These are phyloP conservation scores for Halyomorpha halys DNA, from an alignment of 1,140 invertebrate species.

Conservation along the genomic window DNA sequence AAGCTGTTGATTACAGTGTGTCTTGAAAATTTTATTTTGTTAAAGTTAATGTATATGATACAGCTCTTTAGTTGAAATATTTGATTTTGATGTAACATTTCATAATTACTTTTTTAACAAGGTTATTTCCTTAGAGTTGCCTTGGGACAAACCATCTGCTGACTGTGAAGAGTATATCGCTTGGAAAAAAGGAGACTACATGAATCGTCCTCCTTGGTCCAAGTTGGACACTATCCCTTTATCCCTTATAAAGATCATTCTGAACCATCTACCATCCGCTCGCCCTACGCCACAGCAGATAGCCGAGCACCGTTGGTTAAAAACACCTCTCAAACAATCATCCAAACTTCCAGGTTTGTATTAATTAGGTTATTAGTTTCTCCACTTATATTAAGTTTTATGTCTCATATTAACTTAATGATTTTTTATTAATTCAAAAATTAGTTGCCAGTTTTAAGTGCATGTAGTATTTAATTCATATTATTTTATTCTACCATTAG, in stretches of 20 bases:
- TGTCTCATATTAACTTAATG: too few species aligned
- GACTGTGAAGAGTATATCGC: constrained; percentile 59
- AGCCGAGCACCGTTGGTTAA: constrained; percentile 66
- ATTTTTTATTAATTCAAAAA: too few species aligned
- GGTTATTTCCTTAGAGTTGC: constrained; percentile 56
- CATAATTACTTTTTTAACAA: constrained; percentile 22
- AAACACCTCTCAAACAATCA: constrained; percentile 32
- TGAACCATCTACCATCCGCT: constrained; percentile 50
- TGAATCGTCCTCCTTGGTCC: constrained; percentile 62
- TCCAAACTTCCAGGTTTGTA: background rate
- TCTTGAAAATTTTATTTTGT: too few species aligned
- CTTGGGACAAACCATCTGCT: constrained; percentile 75
- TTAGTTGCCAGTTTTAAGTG: too few species aligned
- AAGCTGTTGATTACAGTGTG: too few species aligned
- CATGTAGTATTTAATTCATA: too few species aligned
- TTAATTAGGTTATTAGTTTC: too few species aligned
- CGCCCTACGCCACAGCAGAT: constrained; percentile 60
- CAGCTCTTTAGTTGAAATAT: too few species aligned
- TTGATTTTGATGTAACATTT: too few species aligned
- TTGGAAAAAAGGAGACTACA: constrained; percentile 59
- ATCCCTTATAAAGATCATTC: constrained; percentile 60
- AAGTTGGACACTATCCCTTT: constrained; percentile 67
- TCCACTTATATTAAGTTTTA: too few species aligned
- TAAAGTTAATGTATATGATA: too few species aligned
- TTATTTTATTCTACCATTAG: too few species aligned